Evolutionary conservation across 2,797 vertebrate species (phyloP).

Genomic region (Scyliorhinus canicula): DNA sequence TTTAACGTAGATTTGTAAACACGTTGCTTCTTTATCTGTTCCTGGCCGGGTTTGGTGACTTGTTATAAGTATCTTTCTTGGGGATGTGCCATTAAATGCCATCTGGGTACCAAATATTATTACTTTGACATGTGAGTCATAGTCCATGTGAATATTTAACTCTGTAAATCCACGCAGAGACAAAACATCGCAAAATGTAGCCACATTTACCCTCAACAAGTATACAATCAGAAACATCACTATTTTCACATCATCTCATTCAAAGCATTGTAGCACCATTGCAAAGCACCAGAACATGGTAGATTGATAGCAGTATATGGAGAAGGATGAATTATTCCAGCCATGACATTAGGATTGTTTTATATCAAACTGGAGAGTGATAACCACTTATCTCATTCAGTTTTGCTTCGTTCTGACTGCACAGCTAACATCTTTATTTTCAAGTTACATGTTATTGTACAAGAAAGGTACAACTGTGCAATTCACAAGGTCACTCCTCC

Average conservation of each 20-base stretch:
- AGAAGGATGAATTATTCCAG: not conserved
- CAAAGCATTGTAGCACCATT: not conserved
- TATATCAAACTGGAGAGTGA: not conserved
- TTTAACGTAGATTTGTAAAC: not conserved
- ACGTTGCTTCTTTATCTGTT: not conserved
- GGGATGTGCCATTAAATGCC: not conserved
- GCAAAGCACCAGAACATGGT: not conserved
- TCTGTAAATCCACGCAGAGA: not conserved
- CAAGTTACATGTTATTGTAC: slow-evolving; percentile 30
- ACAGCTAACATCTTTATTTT: slow-evolving; percentile 8
- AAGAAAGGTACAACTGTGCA: slow-evolving; percentile 24
- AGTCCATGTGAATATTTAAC: not conserved
- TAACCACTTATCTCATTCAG: not conserved
- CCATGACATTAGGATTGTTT: not conserved
- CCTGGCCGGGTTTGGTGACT: not conserved
- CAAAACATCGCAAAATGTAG: not conserved
- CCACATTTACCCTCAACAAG: not conserved
- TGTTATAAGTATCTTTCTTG: not conserved
- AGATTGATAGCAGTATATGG: not conserved
- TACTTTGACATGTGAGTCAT: not conserved
- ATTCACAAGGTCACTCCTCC: slow-evolving; percentile 31
- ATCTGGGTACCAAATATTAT: not conserved
- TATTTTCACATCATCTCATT: not conserved
- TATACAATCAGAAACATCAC: not conserved
- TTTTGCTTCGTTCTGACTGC: not conserved